These are phyloP conservation scores for Bellardia bayeri DNA, from an alignment of 2,888 invertebrate species.

Conservation along the genomic window DNA sequence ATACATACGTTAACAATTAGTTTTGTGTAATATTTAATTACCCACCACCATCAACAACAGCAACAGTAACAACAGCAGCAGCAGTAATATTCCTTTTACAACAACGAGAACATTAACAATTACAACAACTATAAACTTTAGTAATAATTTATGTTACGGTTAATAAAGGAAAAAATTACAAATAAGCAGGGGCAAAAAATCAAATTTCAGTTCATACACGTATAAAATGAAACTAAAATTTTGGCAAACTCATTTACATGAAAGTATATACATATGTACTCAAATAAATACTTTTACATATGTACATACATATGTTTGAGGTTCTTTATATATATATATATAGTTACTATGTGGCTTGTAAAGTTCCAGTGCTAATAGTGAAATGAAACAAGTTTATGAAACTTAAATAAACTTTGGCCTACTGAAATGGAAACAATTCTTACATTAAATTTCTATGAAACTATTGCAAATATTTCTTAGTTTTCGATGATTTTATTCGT, in stretches of 20 bases:
- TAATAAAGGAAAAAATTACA: slow-evolving; percentile 53
- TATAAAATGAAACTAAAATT: slow-evolving; percentile 2
- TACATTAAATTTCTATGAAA: too few relatives aligned
- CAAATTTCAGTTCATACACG: slow-evolving; percentile 45
- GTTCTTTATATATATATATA: not conserved
- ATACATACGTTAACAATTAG: slow-evolving; percentile 65
- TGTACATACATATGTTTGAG: not conserved
- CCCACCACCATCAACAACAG: slow-evolving; percentile 15
- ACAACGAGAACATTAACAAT: slow-evolving; percentile 32
- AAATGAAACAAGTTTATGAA: too few relatives aligned
- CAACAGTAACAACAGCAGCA: not conserved
- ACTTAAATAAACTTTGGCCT: too few relatives aligned
- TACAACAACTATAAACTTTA: slow-evolving; percentile 50
- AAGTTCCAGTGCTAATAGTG: not conserved
- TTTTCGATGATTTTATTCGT: too few relatives aligned
- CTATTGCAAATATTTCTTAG: too few relatives aligned
- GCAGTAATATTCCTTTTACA: not conserved
- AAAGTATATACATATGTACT: not conserved
- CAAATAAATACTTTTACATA: not conserved
- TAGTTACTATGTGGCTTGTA: not conserved
- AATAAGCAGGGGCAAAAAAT: slow-evolving; percentile 3
- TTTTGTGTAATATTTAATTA: slow-evolving; percentile 64
- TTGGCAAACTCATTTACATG: slow-evolving; percentile 19
- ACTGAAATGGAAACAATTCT: too few relatives aligned
- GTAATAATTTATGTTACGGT: slow-evolving; percentile 63